These are phyloP conservation scores for Ciconia stormi DNA, from an alignment of 2,113 vertebrate genomes.

Conservation along the genomic window DNA sequence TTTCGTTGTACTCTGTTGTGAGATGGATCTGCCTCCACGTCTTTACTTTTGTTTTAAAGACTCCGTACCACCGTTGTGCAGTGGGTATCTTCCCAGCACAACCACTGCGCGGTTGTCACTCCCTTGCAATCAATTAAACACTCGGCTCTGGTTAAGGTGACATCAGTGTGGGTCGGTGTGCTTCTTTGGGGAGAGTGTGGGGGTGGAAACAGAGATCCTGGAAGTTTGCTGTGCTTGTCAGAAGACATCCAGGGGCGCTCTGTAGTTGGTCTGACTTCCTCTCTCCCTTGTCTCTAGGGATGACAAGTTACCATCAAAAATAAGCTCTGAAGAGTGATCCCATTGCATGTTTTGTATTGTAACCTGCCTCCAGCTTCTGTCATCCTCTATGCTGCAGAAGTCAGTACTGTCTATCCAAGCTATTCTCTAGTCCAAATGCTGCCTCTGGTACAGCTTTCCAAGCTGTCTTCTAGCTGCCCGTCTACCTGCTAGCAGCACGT, in stretches of 20 bases:
- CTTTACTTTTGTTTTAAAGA: background rate
- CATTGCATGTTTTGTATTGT: background rate
- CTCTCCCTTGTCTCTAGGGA: background rate
- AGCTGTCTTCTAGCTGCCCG: background rate
- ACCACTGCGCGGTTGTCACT: background rate
- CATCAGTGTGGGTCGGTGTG: background rate
- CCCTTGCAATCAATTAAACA: conserved; percentile 30
- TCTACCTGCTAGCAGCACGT: background rate
- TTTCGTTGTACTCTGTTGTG: background rate
- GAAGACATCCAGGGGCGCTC: background rate
- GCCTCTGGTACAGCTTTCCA: background rate
- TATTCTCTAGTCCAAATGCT: background rate
- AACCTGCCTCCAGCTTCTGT: background rate
- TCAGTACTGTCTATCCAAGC: background rate
- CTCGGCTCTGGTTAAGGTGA: conserved; percentile 47
- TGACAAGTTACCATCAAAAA: background rate
- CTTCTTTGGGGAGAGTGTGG: background rate
- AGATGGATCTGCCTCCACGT: background rate
- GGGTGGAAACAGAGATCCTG: background rate
- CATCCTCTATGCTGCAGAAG: background rate
- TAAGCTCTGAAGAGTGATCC: background rate
- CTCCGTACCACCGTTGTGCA: background rate
- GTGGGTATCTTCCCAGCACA: background rate
- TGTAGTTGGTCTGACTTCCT: background rate
- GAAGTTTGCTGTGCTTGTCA: background rate